phyloP scores from a whole-genome alignment of 53 echinoderm and acorn worm species.

The Henricia sp. region DNA sequence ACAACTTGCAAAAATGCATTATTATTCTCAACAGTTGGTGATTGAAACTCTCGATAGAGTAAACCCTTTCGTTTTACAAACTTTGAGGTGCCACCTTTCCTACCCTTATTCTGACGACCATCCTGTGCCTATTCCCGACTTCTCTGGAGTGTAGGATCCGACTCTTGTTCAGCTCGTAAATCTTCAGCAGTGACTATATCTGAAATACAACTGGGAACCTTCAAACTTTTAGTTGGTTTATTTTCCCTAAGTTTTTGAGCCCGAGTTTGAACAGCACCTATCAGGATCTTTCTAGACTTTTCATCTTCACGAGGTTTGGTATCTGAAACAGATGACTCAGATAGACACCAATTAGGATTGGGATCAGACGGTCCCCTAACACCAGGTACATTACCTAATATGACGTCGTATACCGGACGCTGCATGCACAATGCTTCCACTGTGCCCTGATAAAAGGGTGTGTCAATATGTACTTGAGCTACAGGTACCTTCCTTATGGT shows the following conservation, averaged over 20 bases:
- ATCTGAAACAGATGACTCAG: neutral
- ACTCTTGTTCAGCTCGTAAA: constrained; percentile 36
- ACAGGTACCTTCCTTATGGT: constrained; percentile 42
- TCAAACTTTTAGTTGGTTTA: constrained; percentile 28
- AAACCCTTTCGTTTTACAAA: constrained; percentile 38
- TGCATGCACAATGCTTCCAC: constrained; percentile 53
- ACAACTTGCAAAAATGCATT: constrained; percentile 38
- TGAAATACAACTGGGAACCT: constrained; percentile 44
- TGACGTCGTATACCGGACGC: constrained; percentile 61
- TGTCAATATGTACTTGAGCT: constrained; percentile 15
- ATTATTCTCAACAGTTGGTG: constrained; percentile 38
- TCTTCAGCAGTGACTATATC: constrained; percentile 38
- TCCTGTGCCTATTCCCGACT: constrained; percentile 13
- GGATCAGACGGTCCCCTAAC: constrained; percentile 53
- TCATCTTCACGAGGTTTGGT: too few species aligned
- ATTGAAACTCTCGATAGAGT: constrained; percentile 43
- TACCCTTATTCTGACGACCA: neutral
- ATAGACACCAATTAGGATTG: constrained; percentile 8
- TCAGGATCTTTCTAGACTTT: too few species aligned
- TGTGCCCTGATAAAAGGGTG: constrained; percentile 34
- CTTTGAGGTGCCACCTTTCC: neutral
- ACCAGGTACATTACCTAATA: constrained; percentile 60
- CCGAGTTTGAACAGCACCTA: constrained; percentile 25
- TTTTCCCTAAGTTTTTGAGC: neutral
- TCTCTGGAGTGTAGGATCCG: constrained; percentile 23